Base-by-base conservation (phyloP, 2,888 invertebrate genomes). In the Cremastobaeus sp. region DNA sequence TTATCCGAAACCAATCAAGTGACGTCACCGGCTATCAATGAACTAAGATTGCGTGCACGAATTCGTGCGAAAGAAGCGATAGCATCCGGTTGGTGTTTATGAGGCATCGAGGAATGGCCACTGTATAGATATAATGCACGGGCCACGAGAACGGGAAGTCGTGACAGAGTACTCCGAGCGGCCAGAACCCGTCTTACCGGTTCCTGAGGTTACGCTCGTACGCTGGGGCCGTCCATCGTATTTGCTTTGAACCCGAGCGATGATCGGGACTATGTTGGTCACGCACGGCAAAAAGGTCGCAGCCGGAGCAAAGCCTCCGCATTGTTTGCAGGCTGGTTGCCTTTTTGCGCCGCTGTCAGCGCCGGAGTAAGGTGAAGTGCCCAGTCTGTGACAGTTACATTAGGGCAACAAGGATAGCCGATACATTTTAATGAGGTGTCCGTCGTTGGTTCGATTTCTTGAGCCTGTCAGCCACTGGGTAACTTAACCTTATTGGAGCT, bases 161-260 rank as follows among this genome's bases (percentile, higher is more conserved):
- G 47, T 54, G 52, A 59, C 39, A 17, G 21, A 35, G 57, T 20
- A 28, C 54, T 55, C 48, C 48, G 48, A 62, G 39, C 41, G 45
- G 47, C 50, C 62, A 64, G 55, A 74, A 74, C 74, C 37, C 59
- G 74, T 74, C 64, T 64, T 74, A 74, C 73, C 68, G 73, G 73
- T 74, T 73, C 41, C 55, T 52, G 25, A 21, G 28, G 41, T 55
- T 69, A 69, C 48, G 41, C 20, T 60, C 21, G 47, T 54, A 54
- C 52, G 39, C 54, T 15, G 8, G 20, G 18, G 25, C 17, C 32
- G 48, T 66, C 39, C 39, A 28, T 15, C 34, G 55, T 62, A 55
- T 68, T 73, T 62, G 55, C 59, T 68, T 68, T 74, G 52, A 50
- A 41, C 43, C 39, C 41, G 57, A 18, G 28, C 12, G 9, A 17